phyloP scores from a whole-genome alignment of 2,797 vertebrate genomes.

The Bradypodion ventrale region DNA sequence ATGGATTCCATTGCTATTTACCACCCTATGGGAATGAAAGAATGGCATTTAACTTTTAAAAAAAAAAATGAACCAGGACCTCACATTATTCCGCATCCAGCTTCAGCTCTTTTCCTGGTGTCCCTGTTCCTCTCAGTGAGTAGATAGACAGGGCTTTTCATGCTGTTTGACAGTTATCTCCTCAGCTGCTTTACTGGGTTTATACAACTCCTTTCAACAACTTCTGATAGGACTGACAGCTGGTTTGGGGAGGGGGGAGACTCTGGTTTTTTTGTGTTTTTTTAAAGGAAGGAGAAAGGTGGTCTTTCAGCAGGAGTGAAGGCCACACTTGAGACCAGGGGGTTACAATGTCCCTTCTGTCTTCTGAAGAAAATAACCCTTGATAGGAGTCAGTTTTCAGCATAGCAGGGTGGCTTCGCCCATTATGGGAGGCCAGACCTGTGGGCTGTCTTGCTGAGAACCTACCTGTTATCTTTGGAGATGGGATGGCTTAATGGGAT shows the following conservation, averaged over 20 bases:
- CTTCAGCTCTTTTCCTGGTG: slow-evolving; percentile 69
- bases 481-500: slow-evolving; percentile 48
- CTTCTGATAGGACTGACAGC: slow-evolving; percentile 74
- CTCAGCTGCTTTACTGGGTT: slow-evolving; percentile 71
- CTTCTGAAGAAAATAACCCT: slow-evolving; percentile 77
- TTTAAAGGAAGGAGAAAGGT: slow-evolving; percentile 76
- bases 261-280: slow-evolving; percentile 82
- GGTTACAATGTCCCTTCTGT: slow-evolving; percentile 83
- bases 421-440: slow-evolving; percentile 74
- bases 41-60: no score
- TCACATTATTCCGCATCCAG: no score
- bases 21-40: no score
- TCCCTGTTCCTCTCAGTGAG: slow-evolving; percentile 64
- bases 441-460: slow-evolving; percentile 69
- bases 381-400: slow-evolving; percentile 86
- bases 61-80: no score
- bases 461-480: slow-evolving; percentile 62
- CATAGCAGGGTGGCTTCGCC: slow-evolving; percentile 74
- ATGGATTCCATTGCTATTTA: no score
- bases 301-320: slow-evolving; percentile 76
- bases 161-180: slow-evolving; percentile 78
- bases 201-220: slow-evolving; percentile 77
- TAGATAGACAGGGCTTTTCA: slow-evolving; percentile 76
- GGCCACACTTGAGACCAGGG: slow-evolving; percentile 77
- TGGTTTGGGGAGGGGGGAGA: slow-evolving; percentile 58